A percentile compares a stretch with the other conserved stretches of the same genome.
Evolutionary conservation across 2,888 invertebrate genomes (phyloP).

Genomic region (Dascillus cervinus): DNA sequence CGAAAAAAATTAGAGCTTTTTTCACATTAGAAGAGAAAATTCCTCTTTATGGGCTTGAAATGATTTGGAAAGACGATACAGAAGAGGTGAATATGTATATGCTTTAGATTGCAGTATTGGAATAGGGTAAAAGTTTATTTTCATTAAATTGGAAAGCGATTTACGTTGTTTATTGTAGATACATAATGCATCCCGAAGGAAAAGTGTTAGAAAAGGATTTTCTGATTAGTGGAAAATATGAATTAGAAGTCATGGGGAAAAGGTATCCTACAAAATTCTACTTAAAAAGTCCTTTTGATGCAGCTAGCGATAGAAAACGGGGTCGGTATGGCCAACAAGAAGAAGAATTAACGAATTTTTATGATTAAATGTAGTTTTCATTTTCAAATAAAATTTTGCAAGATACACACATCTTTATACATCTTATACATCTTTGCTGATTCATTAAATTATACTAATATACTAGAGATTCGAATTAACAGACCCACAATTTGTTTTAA

Average conservation of each 20-base stretch:
- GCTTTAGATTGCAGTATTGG: slow-evolving; percentile 52
- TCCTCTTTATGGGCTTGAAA: slow-evolving; percentile 78
- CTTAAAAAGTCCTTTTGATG: slow-evolving; percentile 74
- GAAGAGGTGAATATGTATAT: slow-evolving; percentile 74
- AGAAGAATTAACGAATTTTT: slow-evolving; percentile 14
- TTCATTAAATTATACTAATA: too few relatives aligned
- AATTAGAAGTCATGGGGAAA: slow-evolving; percentile 73
- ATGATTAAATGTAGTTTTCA: too few relatives aligned
- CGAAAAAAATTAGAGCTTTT: slow-evolving; percentile 65
- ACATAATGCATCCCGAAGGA: slow-evolving; percentile 49
- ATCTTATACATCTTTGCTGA: too few relatives aligned
- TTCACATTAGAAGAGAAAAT: slow-evolving; percentile 61
- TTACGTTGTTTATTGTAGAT: slow-evolving; percentile 41
- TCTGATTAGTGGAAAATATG: slow-evolving; percentile 62
- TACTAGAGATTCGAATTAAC: too few relatives aligned
- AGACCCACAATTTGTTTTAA: too few relatives aligned
- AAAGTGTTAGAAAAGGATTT: slow-evolving; percentile 56
- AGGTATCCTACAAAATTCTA: slow-evolving; percentile 62
- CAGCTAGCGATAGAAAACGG: slow-evolving; percentile 61
- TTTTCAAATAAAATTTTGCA: too few relatives aligned
- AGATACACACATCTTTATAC: too few relatives aligned
- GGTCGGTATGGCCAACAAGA: slow-evolving; percentile 54
- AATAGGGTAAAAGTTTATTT: slow-evolving; percentile 45
- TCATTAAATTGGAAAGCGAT: slow-evolving; percentile 4
- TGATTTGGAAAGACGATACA: slow-evolving; percentile 69